Percentiles rank a stretch among this genome's conserved stretches.
These are phyloP conservation scores for Aplodontia rufa DNA, from an alignment of 2,113 vertebrate species.

Conservation along the genomic window DNA sequence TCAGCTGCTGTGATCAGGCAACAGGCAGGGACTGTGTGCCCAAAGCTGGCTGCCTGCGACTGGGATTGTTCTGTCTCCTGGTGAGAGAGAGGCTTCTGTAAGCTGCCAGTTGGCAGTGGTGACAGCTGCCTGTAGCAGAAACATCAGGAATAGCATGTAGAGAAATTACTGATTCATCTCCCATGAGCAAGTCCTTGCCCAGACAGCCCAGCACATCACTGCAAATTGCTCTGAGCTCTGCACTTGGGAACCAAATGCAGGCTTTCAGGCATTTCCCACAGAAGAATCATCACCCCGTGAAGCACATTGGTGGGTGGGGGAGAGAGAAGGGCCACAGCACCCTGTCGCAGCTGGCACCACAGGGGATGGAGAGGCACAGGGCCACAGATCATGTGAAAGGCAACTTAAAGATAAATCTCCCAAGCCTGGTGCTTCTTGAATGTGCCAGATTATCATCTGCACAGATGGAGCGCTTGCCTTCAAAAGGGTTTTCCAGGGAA, in stretches of 20 bases:
- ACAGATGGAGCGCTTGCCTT: not conserved
- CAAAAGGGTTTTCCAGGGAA: not conserved
- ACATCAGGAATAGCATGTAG: constrained; percentile 18
- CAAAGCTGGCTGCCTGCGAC: not conserved
- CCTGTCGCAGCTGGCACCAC: not conserved
- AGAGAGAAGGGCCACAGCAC: not conserved
- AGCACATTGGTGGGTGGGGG: not conserved
- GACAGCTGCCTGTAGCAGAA: constrained; percentile 71
- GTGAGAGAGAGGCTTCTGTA: constrained; percentile 1
- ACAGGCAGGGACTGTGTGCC: not conserved
- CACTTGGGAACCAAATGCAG: not conserved
- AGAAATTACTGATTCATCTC: constrained; percentile 55
- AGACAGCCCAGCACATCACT: not conserved
- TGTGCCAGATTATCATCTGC: not conserved
- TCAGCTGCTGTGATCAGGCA: not conserved
- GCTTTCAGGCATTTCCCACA: not conserved
- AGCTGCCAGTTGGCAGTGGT: constrained; percentile 25
- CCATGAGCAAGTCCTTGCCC: constrained; percentile 25
- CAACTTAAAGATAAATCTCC: not conserved
- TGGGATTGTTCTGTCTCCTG: not conserved
- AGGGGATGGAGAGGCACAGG: not conserved
- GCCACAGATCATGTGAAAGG: not conserved
- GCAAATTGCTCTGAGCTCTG: not conserved
- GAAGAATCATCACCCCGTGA: not conserved
- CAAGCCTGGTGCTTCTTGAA: not conserved